Evolutionary conservation across 2,797 vertebrate species (phyloP), one percentile per base, ranked within the genome.

Genomic region (Propithecus deckenii): DNA sequence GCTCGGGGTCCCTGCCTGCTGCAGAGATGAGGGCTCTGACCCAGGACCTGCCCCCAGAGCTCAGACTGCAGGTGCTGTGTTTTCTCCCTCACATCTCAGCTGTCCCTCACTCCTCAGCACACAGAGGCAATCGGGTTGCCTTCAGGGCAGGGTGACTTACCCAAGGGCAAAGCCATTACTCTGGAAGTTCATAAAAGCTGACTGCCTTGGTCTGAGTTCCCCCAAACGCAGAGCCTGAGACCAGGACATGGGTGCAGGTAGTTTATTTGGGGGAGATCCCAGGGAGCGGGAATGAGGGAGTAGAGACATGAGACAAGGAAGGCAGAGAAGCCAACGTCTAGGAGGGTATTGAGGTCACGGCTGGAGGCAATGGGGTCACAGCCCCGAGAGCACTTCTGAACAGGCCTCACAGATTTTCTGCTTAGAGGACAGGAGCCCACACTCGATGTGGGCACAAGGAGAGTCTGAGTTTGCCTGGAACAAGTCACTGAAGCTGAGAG

Each of bases 351-450:
- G 69, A 71, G 75, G 85, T 72, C 55, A 1, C 25, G 38, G 46
- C 71, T 72, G 38, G 13, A 41, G 28, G 52, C 50, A 52, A 5
- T 2, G 28, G 57, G 43, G 17, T 43, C 50, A 28, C 11, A 10
- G 55, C 2, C 38, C 32, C n/a, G 28, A 32, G 23, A 32, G n/a
- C 4, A 14, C 10, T 13, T 76, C 46, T 4, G 46, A 76, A 48
- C 22, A 59, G 81, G 41, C 22, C 52, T 9, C 0, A 1, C 0
- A 13, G 84, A 43, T 50, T 35, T 83, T 38, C 59, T 46, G 30
- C 46, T 18, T 75, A 23, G n/a, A 28, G 25, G 23, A 8, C 0
- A 12, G 38, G 50, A 61, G 22, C 14, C 4, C 5, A 0, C 11
- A 15, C 46, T 30, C 5, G 43, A 43, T 57, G 14, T 20, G 38